These are phyloP conservation scores for Semotilus atromaculatus DNA, from an alignment of 2,797 vertebrate species.

Conservation along the genomic window DNA sequence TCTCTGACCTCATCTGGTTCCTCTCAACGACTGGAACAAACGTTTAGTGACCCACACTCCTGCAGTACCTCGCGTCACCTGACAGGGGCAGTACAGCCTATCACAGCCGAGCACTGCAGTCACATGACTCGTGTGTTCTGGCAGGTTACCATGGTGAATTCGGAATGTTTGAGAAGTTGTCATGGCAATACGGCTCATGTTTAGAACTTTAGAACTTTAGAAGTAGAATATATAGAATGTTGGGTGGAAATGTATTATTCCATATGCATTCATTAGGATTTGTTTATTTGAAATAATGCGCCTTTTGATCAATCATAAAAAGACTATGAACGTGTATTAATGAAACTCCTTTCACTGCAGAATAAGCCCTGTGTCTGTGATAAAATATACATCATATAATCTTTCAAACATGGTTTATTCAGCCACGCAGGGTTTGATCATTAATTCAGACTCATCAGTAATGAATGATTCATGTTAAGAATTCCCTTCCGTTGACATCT, in stretches of 20 bases:
- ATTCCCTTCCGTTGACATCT: constrained; percentile 1
- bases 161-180: background rate
- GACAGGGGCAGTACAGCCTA: constrained; percentile 61
- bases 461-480: background rate
- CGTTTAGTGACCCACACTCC: background rate
- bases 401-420: background rate
- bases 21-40: background rate
- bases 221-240: background rate
- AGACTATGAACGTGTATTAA: background rate
- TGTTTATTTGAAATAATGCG: background rate
- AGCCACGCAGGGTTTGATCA: background rate
- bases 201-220: background rate
- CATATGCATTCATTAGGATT: background rate
- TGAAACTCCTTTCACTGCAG: background rate
- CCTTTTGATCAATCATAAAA: background rate
- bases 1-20: background rate
- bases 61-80: constrained; percentile 49
- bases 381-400: constrained; percentile 15
- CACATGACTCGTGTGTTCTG: background rate
- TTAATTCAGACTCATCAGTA: constrained; percentile 22
- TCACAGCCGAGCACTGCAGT: background rate
- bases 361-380: background rate
- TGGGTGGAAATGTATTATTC: no score
- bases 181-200: background rate
- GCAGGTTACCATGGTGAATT: background rate